phyloP scores from a whole-genome alignment of 2,113 vertebrate species.

The Noturus placidus region DNA sequence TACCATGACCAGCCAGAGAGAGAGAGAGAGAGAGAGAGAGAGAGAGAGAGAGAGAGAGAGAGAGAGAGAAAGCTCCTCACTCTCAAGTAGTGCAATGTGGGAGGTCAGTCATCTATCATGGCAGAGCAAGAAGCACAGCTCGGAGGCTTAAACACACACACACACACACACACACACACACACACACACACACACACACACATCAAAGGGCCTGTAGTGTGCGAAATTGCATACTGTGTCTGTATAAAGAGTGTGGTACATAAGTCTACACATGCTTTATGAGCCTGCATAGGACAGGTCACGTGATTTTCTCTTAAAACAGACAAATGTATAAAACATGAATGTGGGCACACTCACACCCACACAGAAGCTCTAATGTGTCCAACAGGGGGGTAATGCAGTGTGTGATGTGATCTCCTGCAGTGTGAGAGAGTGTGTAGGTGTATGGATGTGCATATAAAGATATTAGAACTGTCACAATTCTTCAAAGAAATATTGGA shows the following conservation, averaged over 20 bases:
- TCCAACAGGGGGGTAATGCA: slow-evolving; percentile 30
- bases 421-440: slow-evolving; percentile 5
- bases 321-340: slow-evolving; percentile 16
- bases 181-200: neutral
- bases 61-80: neutral
- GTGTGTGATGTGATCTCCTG: slow-evolving; percentile 41
- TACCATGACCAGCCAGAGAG: neutral
- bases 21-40: neutral
- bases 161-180: neutral
- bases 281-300: neutral
- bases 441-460: neutral
- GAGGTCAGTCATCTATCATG: slow-evolving; percentile 26
- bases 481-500: neutral
- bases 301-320: neutral
- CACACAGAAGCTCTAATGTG: slow-evolving; percentile 25
- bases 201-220: neutral
- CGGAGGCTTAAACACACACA: slow-evolving; percentile 21
- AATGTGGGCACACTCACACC: slow-evolving; percentile 13
- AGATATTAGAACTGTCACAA: slow-evolving; percentile 12
- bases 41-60: neutral
- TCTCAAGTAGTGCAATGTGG: slow-evolving; percentile 17
- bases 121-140: slow-evolving; percentile 18
- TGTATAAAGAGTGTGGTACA: neutral
- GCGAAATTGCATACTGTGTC: neutral
- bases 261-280: neutral